These are phyloP conservation scores for Microctenopoma steveboyesi DNA, from an alignment of 2,797 vertebrate species.

Conservation along the genomic window DNA sequence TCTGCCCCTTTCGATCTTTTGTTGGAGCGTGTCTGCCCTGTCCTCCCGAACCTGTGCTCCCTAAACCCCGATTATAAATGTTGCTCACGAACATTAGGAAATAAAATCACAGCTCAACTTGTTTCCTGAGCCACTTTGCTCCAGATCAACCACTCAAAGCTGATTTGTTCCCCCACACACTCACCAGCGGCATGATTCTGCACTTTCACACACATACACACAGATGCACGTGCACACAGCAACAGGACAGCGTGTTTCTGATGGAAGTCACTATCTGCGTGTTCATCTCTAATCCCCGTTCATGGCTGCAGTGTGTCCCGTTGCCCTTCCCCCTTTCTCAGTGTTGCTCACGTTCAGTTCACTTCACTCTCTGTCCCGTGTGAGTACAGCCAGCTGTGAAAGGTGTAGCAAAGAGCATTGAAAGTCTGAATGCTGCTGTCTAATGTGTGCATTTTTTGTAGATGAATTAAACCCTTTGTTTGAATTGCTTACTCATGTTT, in stretches of 20 bases:
- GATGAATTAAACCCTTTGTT: conserved; percentile 44
- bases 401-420: conserved; percentile 29
- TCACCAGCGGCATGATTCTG: conserved; percentile 47
- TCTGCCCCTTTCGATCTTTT: conserved; percentile 3
- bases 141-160: conserved; percentile 71
- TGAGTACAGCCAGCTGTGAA: conserved; percentile 45
- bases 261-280: conserved; percentile 62
- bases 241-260: conserved; percentile 46
- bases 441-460: conserved; percentile 43
- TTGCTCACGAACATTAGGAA: conserved; percentile 58
- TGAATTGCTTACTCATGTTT: conserved; percentile 53
- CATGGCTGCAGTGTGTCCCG: conserved; percentile 54
- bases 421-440: conserved; percentile 37
- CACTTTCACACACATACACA: conserved; percentile 1
- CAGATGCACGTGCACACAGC: conserved; percentile 15
- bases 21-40: conserved; percentile 16
- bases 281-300: conserved; percentile 78
- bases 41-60: conserved; percentile 36
- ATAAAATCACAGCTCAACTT: conserved; percentile 61
- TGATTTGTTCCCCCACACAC: conserved; percentile 64
- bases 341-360: conserved; percentile 42
- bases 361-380: conserved; percentile 54
- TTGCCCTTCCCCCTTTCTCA: conserved; percentile 46
- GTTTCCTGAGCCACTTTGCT: conserved; percentile 71
- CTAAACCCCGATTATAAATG: conserved; percentile 62